Base-by-base conservation (phyloP, 2,113 vertebrate genomes). In the Ornithorhynchus anatinus region DNA sequence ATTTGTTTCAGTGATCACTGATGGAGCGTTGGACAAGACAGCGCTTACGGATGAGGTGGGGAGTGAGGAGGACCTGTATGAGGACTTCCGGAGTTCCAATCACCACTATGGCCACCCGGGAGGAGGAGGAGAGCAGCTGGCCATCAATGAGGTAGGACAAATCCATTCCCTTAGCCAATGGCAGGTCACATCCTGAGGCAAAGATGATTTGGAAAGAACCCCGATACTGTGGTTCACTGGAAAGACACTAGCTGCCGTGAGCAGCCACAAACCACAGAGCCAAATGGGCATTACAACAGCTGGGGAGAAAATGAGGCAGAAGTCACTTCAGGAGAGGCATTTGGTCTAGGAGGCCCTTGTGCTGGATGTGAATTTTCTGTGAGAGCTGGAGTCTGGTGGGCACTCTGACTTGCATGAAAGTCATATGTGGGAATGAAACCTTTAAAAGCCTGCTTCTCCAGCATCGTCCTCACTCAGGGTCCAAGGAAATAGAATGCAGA, bases 41-140 rank as follows among this genome's bases (percentile, higher is more conserved):
- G 85, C 91, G 20, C 79, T 90, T 5, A 68, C 87, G 0, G 95
- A 97, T 0, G 95, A 98, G 23, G 90, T 88, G 38, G 94, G 95
- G 7, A 97, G 95, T 0, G 95, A 98, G 69, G 96, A 98, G 59
- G 96, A 98, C 33, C 89, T 97, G 38, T 98, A 97, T 2, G 95
- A 98, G 53, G 97, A 97, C 1, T 94, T 95, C 67, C 92, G 93
- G 35, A 84, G 92, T 77, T 94, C 95, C n/a, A 87, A 80, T 52
- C 95, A 97, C 84, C 94, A 95, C 40, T 98, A 96, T 1, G 95
- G 95, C 33, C 95, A 97, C 53, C 79, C 95, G 0, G 95, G 95
- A n/a, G 96, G 97, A 38, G 96, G 97, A 0, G 96, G 96, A 5
- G 97, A 98, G 67, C 97, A 98, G 86, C 94, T 99, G 37, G 97